phyloP scores from a whole-genome alignment of 64 coral and sea anemone species.

The Pachyseris speciosa region DNA sequence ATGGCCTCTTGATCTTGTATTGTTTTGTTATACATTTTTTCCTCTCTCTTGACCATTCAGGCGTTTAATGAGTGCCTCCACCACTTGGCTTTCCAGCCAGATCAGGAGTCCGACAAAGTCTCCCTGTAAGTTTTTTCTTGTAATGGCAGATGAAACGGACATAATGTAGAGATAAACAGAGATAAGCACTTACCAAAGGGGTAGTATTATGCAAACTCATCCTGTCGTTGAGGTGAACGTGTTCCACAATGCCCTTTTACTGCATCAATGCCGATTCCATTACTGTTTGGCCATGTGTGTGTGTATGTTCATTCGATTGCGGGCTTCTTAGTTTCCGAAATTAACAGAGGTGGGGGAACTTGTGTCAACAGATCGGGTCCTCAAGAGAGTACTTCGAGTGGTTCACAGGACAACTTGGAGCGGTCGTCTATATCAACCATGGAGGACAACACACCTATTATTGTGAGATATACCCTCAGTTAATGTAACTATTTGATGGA shows the following conservation, averaged over 20 bases:
- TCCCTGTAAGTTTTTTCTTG: conserved; percentile 62
- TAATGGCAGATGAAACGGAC: too few species aligned
- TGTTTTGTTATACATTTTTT: neutral
- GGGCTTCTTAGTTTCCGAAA: too few species aligned
- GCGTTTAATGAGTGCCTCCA: conserved; percentile 78
- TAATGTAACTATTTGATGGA: neutral
- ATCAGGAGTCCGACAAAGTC: conserved; percentile 72
- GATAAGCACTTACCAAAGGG: too few species aligned
- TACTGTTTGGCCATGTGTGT: too few species aligned
- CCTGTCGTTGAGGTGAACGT: too few species aligned
- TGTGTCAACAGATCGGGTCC: conserved; percentile 9
- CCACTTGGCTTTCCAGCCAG: conserved; percentile 71
- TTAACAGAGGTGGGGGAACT: too few species aligned
- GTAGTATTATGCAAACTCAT: too few species aligned
- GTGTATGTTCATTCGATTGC: too few species aligned
- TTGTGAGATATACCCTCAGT: conserved; percentile 48
- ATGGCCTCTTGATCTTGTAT: neutral
- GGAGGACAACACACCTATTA: conserved; percentile 71
- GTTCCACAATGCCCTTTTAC: too few species aligned
- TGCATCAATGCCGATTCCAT: neutral
- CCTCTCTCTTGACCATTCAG: conserved; percentile 10
- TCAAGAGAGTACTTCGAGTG: conserved; percentile 8
- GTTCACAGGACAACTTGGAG: conserved; percentile 42
- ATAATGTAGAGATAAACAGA: too few species aligned
- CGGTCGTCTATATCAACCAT: conserved; percentile 39